Base-by-base conservation (phyloP, 2,113 vertebrate genomes). In the Clarias batrachus region DNA sequence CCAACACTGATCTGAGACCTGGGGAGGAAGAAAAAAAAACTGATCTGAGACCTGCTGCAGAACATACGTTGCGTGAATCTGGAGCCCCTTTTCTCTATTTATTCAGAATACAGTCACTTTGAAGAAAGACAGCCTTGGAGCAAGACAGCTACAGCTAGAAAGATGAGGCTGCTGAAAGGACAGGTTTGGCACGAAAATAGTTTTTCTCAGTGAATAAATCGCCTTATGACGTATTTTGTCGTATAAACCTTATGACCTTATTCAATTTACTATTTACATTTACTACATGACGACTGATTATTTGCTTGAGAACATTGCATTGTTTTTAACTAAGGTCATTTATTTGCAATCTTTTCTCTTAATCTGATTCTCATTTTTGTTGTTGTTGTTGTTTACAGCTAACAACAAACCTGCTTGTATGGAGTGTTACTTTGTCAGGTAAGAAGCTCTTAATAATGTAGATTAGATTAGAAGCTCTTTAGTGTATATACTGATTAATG, bases 361-460 rank as follows among this genome's bases (percentile, higher is more conserved):
- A 4, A 60, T 80, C 9, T 37, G 17, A 60, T 79, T 33, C 21
- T 63, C 56, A 7, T 60, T n/a, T n/a, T n/a, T n/a, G n/a, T n/a
- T n/a, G n/a, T n/a, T n/a, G n/a, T n/a, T n/a, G n/a, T n/a, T n/a
- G n/a, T n/a, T n/a, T n/a, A 76, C 79, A 89, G 80, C 73, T n/a
- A 30, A 60, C 63, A 59, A 81, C 21, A 79, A 80, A 73, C 25
- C 54, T 87, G 65, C 77, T 80, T 37, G 4, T 78, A 52, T 88
- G 81, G 81, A 85, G 30, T 68, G 41, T 84, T 57, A 21, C 79
- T 78, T 52, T 86, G 12, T 81, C 76, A 82, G 88, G 90, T 90
- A 88, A 82, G 87, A 79, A 5, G 3, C 77, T 83, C 19, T 83
- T 85, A n/a, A 41, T 78, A 56, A 77, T 48, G 60, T 33, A 33